These are phyloP conservation scores for Tokudaia muenninki DNA, from an alignment of 2,797 vertebrate species.

Conservation along the genomic window DNA sequence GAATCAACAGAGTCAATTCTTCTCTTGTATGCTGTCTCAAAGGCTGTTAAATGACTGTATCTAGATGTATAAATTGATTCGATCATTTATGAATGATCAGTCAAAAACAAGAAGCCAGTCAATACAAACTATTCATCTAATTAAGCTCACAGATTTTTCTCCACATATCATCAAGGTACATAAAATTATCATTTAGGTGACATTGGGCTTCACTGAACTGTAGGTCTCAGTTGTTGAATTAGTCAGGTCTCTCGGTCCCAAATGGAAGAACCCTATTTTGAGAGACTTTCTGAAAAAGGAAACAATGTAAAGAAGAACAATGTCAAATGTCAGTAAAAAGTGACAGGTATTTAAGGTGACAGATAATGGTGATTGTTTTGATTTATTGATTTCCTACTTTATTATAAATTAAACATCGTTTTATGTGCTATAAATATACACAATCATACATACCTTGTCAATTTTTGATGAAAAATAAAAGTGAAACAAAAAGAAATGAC, in stretches of 20 bases:
- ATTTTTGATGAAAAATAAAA: conserved; percentile 21
- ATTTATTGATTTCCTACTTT: background rate
- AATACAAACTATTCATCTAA: conserved; percentile 40
- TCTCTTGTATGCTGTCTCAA: conserved; percentile 35
- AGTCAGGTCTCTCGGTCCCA: conserved; percentile 7
- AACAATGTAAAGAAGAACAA: conserved; percentile 7
- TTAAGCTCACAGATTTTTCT: background rate
- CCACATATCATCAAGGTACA: background rate
- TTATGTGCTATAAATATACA: background rate
- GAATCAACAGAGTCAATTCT: conserved; percentile 61
- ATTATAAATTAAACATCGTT: conserved; percentile 8
- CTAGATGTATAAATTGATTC: conserved; percentile 18
- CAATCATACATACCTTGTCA: conserved; percentile 12
- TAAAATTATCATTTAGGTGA: conserved; percentile 31
- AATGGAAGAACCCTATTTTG: background rate
- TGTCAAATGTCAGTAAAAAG: conserved; percentile 12
- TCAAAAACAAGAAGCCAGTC: conserved; percentile 3
- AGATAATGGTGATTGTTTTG: conserved; percentile 8
- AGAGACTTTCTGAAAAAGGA: background rate
- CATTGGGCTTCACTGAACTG: background rate
- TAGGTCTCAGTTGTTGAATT: background rate
- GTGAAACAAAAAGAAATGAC: background rate
- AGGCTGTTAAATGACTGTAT: conserved; percentile 53
- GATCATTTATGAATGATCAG: conserved; percentile 25
- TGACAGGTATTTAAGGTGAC: conserved; percentile 7